These are phyloP conservation scores for Spea bombifrons DNA, from an alignment of 2,113 vertebrate species.

Conservation along the genomic window DNA sequence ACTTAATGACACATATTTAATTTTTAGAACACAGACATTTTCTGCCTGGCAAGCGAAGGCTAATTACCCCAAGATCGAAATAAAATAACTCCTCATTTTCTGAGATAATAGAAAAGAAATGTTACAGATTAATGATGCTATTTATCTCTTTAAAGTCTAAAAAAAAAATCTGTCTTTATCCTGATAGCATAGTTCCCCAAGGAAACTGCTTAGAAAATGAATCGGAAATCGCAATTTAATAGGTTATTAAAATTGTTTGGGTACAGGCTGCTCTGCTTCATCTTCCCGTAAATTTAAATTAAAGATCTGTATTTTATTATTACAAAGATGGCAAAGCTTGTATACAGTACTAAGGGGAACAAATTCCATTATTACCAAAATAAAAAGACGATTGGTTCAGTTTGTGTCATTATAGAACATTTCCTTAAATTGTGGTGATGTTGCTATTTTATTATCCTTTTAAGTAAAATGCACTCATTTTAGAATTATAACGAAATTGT, in stretches of 20 bases:
- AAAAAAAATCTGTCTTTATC: constrained; percentile 90
- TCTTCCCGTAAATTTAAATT: constrained; percentile 76
- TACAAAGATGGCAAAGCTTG: constrained; percentile 64
- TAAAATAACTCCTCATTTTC: constrained; percentile 95
- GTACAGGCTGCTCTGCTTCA: constrained; percentile 70
- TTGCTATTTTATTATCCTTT: no score
- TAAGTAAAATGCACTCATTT: no score
- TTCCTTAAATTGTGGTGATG: no score
- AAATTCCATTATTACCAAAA: constrained; percentile 63
- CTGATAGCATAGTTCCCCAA: constrained; percentile 86
- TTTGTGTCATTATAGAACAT: no score
- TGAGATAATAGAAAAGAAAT: constrained; percentile 97
- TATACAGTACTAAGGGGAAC: constrained; percentile 66
- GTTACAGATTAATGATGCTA: constrained; percentile 98
- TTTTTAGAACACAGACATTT: constrained; percentile 95
- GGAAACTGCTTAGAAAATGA: constrained; percentile 96
- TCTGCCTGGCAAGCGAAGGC: constrained; percentile 92
- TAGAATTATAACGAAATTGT: no score
- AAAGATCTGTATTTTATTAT: constrained; percentile 62
- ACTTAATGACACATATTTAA: constrained; percentile 99
- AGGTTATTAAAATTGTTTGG: constrained; percentile 97
- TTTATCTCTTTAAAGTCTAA: constrained; percentile 88
- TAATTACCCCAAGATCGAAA: constrained; percentile 97
- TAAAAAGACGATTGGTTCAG: background rate
- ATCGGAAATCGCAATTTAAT: constrained; percentile 98